phyloP scores from a whole-genome alignment of 2,113 vertebrate species.

The Anthoscopus minutus region DNA sequence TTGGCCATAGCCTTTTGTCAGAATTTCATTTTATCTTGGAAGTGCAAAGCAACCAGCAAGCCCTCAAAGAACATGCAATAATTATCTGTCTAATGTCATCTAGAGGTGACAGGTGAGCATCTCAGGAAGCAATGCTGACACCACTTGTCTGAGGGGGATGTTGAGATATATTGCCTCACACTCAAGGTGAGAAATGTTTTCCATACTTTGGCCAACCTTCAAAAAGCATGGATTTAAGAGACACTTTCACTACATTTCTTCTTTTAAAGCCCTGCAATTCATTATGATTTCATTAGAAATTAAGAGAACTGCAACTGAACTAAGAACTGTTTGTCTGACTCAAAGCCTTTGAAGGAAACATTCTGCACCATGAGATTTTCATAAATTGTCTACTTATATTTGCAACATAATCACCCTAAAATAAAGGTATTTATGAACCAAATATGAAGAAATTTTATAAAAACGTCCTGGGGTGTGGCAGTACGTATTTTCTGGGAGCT shows the following conservation, averaged over 20 bases:
- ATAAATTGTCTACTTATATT: not conserved
- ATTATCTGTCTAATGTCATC: not conserved
- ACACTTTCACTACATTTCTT: not conserved
- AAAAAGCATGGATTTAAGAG: not conserved
- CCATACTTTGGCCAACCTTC: not conserved
- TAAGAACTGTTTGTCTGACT: not conserved
- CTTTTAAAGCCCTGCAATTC: not conserved
- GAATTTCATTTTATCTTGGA: not conserved
- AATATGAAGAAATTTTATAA: not conserved
- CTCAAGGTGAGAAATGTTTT: not conserved
- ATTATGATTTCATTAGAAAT: not conserved
- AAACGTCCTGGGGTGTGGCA: no score
- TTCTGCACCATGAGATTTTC: not conserved
- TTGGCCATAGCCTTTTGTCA: not conserved
- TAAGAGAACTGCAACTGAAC: not conserved
- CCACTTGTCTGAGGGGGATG: not conserved
- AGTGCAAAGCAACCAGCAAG: not conserved
- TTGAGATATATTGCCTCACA: not conserved
- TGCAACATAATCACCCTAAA: not conserved
- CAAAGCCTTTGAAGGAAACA: not conserved
- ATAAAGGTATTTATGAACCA: not conserved
- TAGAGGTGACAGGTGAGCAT: not conserved
- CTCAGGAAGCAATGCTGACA: not conserved
- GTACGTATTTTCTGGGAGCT: no score
- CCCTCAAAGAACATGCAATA: not conserved